Evolutionary conservation across 2,113 vertebrate genomes (phyloP).

Genomic region (Fulmarus glacialis): DNA sequence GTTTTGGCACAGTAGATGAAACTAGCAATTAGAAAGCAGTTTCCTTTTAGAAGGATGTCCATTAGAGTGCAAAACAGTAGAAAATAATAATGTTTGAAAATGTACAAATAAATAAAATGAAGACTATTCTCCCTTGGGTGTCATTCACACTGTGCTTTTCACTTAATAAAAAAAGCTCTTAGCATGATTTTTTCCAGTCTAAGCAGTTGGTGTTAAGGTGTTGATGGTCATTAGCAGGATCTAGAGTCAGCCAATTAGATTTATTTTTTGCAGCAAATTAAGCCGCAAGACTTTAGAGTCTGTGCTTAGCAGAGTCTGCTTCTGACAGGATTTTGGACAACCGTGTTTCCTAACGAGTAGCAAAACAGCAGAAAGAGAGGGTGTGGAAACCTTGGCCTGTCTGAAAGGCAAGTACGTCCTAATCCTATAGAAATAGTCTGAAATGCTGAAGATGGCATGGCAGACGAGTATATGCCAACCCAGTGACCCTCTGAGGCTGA

Average conservation of each 20-base stretch:
- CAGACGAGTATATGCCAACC: not conserved
- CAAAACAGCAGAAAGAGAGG: not conserved
- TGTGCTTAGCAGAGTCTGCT: not conserved
- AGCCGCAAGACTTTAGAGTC: not conserved
- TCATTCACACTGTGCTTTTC: constrained; percentile 21
- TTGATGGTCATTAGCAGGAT: constrained; percentile 46
- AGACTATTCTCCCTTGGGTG: not conserved
- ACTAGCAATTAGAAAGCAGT: not conserved
- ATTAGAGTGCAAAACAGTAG: not conserved
- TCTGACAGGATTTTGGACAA: constrained; percentile 47
- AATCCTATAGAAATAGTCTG: not conserved
- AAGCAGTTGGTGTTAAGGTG: constrained; percentile 25
- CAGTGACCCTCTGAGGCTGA: not conserved
- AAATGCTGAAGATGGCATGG: not conserved
- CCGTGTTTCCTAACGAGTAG: not conserved
- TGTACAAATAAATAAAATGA: constrained; percentile 30
- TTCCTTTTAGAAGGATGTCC: not conserved
- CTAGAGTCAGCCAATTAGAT: constrained; percentile 47
- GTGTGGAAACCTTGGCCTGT: not conserved
- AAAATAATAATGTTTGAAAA: constrained; percentile 39
- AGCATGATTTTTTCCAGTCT: constrained; percentile 17
- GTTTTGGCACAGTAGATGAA: not conserved
- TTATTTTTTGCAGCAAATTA: constrained; percentile 60
- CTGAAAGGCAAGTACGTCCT: not conserved
- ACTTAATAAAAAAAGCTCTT: not conserved